phyloP scores from a whole-genome alignment of 2,113 vertebrate species.

The Laticauda colubrina region DNA sequence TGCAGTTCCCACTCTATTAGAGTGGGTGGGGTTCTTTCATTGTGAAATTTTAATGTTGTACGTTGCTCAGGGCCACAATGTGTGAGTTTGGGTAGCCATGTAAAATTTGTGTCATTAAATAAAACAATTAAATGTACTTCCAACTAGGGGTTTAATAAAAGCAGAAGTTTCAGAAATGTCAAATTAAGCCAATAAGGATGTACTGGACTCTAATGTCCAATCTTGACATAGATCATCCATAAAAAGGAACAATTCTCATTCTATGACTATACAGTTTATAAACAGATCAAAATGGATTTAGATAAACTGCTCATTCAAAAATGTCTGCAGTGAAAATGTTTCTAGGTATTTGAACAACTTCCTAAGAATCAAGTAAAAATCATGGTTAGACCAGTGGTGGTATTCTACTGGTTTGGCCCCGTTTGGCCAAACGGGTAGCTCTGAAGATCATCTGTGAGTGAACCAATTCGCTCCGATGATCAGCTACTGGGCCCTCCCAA shows the following conservation, averaged over 20 bases:
- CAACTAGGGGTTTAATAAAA: not conserved
- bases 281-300: not conserved
- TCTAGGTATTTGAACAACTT: not conserved
- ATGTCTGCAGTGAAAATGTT: not conserved
- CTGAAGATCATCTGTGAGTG: no score
- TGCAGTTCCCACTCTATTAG: not conserved
- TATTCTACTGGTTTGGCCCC: no score
- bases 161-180: not conserved
- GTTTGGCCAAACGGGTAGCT: no score
- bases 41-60: not conserved
- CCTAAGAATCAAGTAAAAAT: not conserved
- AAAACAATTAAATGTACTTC: not conserved
- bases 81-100: not conserved
- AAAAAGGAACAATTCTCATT: not conserved
- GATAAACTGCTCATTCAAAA: not conserved
- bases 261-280: not conserved
- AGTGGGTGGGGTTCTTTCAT: not conserved
- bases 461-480: no score
- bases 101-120: not conserved
- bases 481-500: no score
- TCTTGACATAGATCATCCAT: not conserved
- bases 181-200: not conserved
- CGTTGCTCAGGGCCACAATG: not conserved
- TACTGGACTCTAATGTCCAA: not conserved
- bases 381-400: not conserved